These are phyloP conservation scores for Coronaproctus castanopsis DNA, from an alignment of 2,888 invertebrate species.

Conservation along the genomic window DNA sequence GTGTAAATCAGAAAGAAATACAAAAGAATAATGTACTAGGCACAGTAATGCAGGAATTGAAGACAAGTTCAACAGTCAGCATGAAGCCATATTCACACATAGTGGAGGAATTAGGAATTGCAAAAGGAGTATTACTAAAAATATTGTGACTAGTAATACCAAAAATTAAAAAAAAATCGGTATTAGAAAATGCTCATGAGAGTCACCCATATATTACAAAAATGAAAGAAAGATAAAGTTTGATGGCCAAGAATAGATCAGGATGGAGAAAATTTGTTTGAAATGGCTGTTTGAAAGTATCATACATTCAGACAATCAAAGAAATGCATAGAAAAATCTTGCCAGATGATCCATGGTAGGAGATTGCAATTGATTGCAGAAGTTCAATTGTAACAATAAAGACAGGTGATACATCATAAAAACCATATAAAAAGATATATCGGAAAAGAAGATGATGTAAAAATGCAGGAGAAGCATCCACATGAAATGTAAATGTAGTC, in stretches of 20 bases:
- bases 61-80: neutral
- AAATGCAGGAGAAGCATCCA: too few relatives aligned
- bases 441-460: too few relatives aligned
- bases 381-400: too few relatives aligned
- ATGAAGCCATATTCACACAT: neutral
- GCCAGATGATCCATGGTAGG: neutral
- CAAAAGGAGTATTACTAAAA: neutral
- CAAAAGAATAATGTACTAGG: neutral
- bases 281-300: neutral
- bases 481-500: too few relatives aligned
- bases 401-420: too few relatives aligned
- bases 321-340: neutral
- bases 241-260: constrained; percentile 10
- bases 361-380: neutral
- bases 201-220: constrained; percentile 11
- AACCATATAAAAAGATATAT: too few relatives aligned
- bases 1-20: neutral
- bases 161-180: neutral
- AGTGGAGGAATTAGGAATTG: neutral
- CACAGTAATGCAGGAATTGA: neutral
- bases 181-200: constrained; percentile 11
- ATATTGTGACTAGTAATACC: constrained; percentile 2
- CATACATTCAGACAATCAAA: neutral
- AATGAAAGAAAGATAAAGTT: constrained; percentile 10
- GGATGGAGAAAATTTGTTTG: neutral